These are phyloP conservation scores for Notocelia uddmanniana DNA, from an alignment of 2,888 invertebrate species.

Conservation along the genomic window DNA sequence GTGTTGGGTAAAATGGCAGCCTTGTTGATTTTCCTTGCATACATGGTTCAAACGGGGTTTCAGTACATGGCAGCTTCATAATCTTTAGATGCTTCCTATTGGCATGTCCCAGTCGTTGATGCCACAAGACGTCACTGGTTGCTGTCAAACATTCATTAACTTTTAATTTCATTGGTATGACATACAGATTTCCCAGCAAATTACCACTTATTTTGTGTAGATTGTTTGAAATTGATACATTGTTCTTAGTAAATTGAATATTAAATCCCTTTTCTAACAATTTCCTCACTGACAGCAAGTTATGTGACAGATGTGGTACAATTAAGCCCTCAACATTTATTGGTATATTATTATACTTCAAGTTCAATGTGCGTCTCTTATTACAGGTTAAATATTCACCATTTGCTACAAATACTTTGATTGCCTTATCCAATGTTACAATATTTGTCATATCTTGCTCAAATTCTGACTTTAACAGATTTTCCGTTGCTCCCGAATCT, in stretches of 20 bases:
- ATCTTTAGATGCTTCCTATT: neutral
- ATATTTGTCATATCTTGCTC: neutral
- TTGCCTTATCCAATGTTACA: neutral
- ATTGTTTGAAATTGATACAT: neutral
- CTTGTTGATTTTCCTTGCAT: too few species aligned
- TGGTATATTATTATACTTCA: too few species aligned
- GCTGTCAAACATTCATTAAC: neutral
- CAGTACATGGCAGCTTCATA: neutral
- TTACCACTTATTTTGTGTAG: neutral
- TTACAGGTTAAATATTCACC: neutral
- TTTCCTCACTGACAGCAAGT: slow-evolving; percentile 2
- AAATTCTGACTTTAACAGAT: neutral
- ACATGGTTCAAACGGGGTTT: neutral
- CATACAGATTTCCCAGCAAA: slow-evolving; percentile 5
- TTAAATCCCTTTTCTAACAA: slow-evolving; percentile 1
- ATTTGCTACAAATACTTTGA: slow-evolving; percentile 4
- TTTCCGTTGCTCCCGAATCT: neutral
- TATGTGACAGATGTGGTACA: neutral
- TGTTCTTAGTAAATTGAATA: neutral
- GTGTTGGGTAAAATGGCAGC: neutral
- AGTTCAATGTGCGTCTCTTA: too few species aligned
- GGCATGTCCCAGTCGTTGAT: slow-evolving; percentile 2
- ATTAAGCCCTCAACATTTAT: too few species aligned
- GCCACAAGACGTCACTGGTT: neutral
- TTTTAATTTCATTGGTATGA: neutral